Base-by-base conservation (phyloP, 1,140 invertebrate genomes). In the Danaus melanippus region DNA sequence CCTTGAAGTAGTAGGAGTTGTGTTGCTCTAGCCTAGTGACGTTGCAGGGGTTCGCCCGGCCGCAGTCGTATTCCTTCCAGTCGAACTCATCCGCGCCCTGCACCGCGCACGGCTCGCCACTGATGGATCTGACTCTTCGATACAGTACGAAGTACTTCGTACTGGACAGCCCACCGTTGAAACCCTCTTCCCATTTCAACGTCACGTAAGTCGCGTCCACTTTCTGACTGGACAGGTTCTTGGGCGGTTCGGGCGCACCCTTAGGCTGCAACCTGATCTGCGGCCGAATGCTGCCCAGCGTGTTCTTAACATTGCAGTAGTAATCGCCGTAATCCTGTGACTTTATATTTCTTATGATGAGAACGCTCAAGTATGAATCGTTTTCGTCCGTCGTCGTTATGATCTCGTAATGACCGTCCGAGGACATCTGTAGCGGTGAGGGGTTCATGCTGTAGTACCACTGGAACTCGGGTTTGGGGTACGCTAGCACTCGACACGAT, bases 391-490 rank as follows among this genome's bases (percentile, higher is more conserved):
- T 91, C 0, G 90, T 94, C 0, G 93, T 92, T 46, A 92, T 94
- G 1, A 95, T 94, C 58, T 95, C 92, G 75, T 97, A 97, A 69
- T 95, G 93, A 0, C 92, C 93, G 64, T 95, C 94, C n/a, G 92
- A 93, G 0, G 92, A 92, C 60, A 92, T 92, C 56, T 93, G 90
- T 9, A 95, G 79, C 0, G 92, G 92, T 0, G 92, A 90, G 0
- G 88, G 86, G 70, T 94, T 94, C 0, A 90, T 91, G 7, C 91
- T 92, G 62, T 91, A 96, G 61, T 91, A 95, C 96, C 96, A 98
- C 66, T 97, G 94, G 79, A 97, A 97, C 70, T 95, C 94, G 0
- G 96, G 95, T 70, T 94, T 93, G 0, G 96, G 96, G 84, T 95
- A 97, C 0, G 96, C 95, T 76, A 96, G 94, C 2, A 97, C 95